Evolutionary conservation across 2,113 vertebrate genomes (phyloP).

Genomic region (Anthoscopus minutus): DNA sequence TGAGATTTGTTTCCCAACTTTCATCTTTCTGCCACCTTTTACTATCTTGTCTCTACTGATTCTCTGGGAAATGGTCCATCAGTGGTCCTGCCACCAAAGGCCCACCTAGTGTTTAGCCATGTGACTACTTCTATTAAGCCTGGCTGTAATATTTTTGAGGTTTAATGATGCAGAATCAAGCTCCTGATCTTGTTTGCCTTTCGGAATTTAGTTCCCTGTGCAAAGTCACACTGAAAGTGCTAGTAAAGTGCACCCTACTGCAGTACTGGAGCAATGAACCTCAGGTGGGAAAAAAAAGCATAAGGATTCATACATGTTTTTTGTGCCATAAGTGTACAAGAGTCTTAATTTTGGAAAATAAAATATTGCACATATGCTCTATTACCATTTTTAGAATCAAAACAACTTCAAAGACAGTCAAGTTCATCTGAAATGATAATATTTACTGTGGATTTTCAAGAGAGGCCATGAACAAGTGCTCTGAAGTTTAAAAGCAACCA

Average conservation of each 20-base stretch:
- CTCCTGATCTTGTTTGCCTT: background rate
- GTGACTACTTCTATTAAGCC: background rate
- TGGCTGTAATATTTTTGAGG: background rate
- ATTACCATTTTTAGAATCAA: conserved; percentile 22
- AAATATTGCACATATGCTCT: background rate
- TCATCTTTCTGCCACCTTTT: background rate
- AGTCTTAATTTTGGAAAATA: background rate
- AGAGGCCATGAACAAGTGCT: conserved; percentile 9
- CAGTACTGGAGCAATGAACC: background rate
- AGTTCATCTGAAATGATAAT: background rate
- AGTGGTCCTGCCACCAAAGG: background rate
- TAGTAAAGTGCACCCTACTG: background rate
- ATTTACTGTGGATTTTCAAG: conserved; percentile 13
- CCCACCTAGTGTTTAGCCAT: background rate
- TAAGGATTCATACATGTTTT: background rate
- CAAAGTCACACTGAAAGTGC: background rate
- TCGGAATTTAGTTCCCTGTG: background rate
- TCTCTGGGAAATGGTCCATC: background rate
- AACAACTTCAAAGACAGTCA: conserved; percentile 4
- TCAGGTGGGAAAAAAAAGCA: background rate
- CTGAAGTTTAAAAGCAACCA: conserved; percentile 38
- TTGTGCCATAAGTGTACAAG: background rate
- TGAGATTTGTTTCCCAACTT: background rate
- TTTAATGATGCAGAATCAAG: background rate
- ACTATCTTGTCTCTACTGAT: background rate